Conservation (phyloP, 2,113 vertebrate species). For the Oreochromis niloticus region DNA sequence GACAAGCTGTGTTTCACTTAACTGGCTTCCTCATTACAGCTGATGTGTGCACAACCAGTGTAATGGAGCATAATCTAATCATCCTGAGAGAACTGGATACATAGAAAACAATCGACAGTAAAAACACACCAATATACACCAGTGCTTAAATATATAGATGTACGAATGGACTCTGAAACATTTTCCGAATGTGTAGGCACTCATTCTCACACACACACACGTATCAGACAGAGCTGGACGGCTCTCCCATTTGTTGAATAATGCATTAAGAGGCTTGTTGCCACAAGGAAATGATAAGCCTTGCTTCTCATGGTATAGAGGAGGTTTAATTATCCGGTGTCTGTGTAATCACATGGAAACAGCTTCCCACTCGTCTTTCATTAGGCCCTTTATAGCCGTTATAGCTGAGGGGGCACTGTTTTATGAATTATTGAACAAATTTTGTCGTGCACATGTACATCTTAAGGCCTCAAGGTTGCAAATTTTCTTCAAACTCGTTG, state of each 20-base stretch:
- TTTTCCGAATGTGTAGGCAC: not conserved
- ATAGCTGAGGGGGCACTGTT: slow-evolving; percentile 45
- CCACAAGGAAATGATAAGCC: slow-evolving; percentile 53
- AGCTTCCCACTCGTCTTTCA: slow-evolving; percentile 58
- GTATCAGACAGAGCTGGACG: slow-evolving; percentile 6
- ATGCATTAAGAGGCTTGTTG: slow-evolving; percentile 53
- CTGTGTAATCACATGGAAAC: slow-evolving; percentile 65
- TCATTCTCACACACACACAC: not conserved
- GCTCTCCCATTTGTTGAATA: slow-evolving; percentile 55
- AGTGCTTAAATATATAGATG: not conserved
- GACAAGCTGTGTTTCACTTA: slow-evolving; percentile 36
- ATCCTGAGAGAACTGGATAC: slow-evolving; percentile 26
- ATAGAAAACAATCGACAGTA: not conserved
- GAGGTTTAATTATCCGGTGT: slow-evolving; percentile 63
- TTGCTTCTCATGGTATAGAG: slow-evolving; percentile 55
- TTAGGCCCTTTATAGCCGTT: slow-evolving; percentile 58
- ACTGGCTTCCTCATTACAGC: slow-evolving; percentile 43
- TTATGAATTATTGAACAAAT: slow-evolving; percentile 63
- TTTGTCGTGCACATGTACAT: slow-evolving; percentile 29
- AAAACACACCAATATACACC: not conserved
- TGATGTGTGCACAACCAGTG: slow-evolving; percentile 33
- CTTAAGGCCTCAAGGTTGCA: not conserved
- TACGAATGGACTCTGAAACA: not conserved
- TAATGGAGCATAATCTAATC: slow-evolving; percentile 54
- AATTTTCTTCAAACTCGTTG: slow-evolving; percentile 6